These are phyloP conservation scores for Coremacera marginata DNA, from an alignment of 2,888 invertebrate species.

Conservation along the genomic window DNA sequence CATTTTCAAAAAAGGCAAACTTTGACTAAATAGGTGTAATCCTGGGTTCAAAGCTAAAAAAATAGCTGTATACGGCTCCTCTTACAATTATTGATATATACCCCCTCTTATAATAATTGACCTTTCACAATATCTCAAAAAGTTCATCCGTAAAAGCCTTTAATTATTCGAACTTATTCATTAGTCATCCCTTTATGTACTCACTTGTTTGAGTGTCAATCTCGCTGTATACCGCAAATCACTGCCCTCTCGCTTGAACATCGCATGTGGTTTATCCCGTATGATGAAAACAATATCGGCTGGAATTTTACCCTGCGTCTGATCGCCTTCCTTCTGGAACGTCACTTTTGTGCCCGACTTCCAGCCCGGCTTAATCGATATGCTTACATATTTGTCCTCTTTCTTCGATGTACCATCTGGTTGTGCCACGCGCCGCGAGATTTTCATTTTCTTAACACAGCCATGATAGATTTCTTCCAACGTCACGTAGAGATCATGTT, in stretches of 20 bases:
- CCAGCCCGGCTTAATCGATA: conserved; percentile 98
- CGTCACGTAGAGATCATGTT: conserved; percentile 92
- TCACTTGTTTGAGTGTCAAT: conserved; percentile 89
- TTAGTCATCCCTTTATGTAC: conserved; percentile 56
- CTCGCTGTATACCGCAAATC: conserved; percentile 93
- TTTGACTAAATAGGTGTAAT: too few relatives aligned
- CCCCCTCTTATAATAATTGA: too few relatives aligned
- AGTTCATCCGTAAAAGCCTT: too few relatives aligned
- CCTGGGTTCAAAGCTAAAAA: too few relatives aligned
- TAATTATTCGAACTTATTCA: too few relatives aligned
- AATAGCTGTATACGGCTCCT: too few relatives aligned
- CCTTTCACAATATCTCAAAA: too few relatives aligned
- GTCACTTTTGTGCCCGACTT: conserved; percentile 98
- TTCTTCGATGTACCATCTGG: conserved; percentile 87
- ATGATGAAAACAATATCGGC: conserved; percentile 98
- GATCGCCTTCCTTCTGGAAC: conserved; percentile 97
- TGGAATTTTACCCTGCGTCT: conserved; percentile 92
- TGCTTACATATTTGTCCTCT: conserved; percentile 95
- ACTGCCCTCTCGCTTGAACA: conserved; percentile 93
- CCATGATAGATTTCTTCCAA: conserved; percentile 96
- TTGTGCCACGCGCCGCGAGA: conserved; percentile 89
- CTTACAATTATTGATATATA: too few relatives aligned
- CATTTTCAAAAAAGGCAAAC: too few relatives aligned
- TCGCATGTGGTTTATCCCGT: conserved; percentile 91
- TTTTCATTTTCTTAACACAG: conserved; percentile 99